Conservation (phyloP, 2,113 vertebrate species). For the Osmerus mordax region DNA sequence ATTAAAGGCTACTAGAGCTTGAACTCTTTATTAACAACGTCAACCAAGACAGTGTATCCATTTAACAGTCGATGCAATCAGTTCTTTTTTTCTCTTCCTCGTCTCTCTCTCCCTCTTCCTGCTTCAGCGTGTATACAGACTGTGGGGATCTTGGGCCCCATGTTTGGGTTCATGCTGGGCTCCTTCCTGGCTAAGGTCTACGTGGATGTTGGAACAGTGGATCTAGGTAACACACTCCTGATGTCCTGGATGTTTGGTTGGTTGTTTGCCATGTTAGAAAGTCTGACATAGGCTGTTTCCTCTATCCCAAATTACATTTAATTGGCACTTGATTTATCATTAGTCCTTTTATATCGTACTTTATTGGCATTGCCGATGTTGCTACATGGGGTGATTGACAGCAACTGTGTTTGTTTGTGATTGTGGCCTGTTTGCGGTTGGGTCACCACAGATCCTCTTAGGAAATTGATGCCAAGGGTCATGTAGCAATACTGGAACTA, state of each 20-base stretch:
- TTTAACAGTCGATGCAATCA: too few relatives aligned
- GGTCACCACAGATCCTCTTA: background rate
- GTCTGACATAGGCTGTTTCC: too few relatives aligned
- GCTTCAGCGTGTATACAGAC: conserved; percentile 85
- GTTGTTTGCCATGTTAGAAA: background rate
- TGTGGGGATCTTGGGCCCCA: conserved; percentile 86
- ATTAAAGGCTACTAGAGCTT: too few relatives aligned
- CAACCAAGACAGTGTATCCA: too few relatives aligned
- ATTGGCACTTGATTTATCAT: background rate
- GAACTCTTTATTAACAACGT: too few relatives aligned
- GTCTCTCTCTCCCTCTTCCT: conserved; percentile 2
- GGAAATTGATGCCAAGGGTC: conserved; percentile 8
- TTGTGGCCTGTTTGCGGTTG: background rate
- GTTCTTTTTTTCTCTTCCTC: too few relatives aligned
- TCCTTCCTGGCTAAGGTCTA: conserved; percentile 89
- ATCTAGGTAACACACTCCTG: conserved; percentile 77
- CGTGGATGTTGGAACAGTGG: conserved; percentile 87
- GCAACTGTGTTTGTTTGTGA: conserved; percentile 5
- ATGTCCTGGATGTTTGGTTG: background rate
- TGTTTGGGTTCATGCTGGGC: conserved; percentile 91
- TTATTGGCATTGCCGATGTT: background rate
- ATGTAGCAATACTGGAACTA: background rate
- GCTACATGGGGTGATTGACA: conserved; percentile 3
- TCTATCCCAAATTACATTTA: too few relatives aligned
- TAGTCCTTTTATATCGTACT: background rate